Conservation (phyloP, 2,888 invertebrate genomes). For the Drosophila leonis region DNA sequence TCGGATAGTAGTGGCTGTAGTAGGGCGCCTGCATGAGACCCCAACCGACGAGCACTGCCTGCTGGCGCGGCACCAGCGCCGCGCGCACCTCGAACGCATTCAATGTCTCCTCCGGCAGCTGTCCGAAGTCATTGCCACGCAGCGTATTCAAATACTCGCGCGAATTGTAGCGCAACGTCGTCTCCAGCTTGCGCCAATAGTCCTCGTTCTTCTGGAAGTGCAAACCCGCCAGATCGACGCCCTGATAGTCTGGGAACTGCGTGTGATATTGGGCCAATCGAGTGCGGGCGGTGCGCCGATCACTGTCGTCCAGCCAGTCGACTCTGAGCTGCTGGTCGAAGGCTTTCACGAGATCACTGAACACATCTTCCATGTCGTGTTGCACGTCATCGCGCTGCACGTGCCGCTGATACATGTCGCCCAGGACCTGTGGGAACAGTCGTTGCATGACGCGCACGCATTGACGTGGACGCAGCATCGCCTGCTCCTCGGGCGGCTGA, state of each 20-base stretch:
- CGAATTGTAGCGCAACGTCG: slow-evolving; percentile 62
- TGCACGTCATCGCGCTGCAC: slow-evolving; percentile 55
- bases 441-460: slow-evolving; percentile 70
- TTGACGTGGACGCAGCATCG: slow-evolving; percentile 52
- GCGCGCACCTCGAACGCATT: slow-evolving; percentile 73
- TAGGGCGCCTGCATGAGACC: slow-evolving; percentile 80
- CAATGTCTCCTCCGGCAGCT: slow-evolving; percentile 33
- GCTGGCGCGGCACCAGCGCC: slow-evolving; percentile 57
- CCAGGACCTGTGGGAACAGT: slow-evolving; percentile 78
- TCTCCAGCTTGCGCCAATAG: slow-evolving; percentile 75
- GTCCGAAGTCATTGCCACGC: slow-evolving; percentile 53
- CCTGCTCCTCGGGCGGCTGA: slow-evolving; percentile 42
- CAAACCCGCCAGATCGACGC: slow-evolving; percentile 55
- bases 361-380: slow-evolving; percentile 69
- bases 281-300: slow-evolving; percentile 65
- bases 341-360: slow-evolving; percentile 61
- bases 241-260: slow-evolving; percentile 69
- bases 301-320: slow-evolving; percentile 78
- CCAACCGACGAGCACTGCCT: slow-evolving; percentile 72
- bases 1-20: slow-evolving; percentile 76
- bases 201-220: slow-evolving; percentile 59
- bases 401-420: slow-evolving; percentile 75
- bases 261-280: slow-evolving; percentile 63
- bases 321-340: slow-evolving; percentile 65
- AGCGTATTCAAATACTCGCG: slow-evolving; percentile 60